Conservation (phyloP, 2,888 invertebrate genomes). For the Drosophila rubida region DNA sequence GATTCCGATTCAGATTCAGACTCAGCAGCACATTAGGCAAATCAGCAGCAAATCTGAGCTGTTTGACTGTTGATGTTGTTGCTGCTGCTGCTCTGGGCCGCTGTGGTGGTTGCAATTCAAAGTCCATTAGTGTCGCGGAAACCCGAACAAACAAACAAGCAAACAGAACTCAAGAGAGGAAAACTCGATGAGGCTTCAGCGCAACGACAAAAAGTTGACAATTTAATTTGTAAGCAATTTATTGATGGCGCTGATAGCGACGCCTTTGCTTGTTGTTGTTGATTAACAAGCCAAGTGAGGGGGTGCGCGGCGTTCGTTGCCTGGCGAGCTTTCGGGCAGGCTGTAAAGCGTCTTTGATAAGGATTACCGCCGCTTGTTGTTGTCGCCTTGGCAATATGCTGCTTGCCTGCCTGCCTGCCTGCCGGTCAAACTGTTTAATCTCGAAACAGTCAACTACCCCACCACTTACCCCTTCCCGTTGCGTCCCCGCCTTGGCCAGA, state of each 20-base stretch:
- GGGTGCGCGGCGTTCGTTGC: background rate
- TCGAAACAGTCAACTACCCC: constrained; percentile 24
- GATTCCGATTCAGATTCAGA: constrained; percentile 5
- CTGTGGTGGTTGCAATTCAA: constrained; percentile 49
- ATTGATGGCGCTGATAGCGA: constrained; percentile 63
- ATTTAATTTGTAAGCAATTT: constrained; percentile 77
- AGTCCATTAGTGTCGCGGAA: constrained; percentile 74
- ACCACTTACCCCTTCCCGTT: constrained; percentile 12
- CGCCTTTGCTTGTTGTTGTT: constrained; percentile 26
- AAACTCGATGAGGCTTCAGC: background rate
- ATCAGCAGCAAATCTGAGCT: constrained; percentile 47
- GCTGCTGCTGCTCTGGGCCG: constrained; percentile 2
- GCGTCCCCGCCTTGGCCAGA: constrained; percentile 17
- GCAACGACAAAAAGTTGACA: constrained; percentile 70
- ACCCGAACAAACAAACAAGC: constrained; percentile 65
- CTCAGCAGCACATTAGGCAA: constrained; percentile 53
- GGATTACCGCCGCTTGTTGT: constrained; percentile 68
- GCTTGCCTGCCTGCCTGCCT: constrained; percentile 37
- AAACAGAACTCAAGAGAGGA: constrained; percentile 19
- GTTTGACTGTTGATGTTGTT: background rate
- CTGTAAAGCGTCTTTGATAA: constrained; percentile 62
- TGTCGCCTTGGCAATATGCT: constrained; percentile 66
- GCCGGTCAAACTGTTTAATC: constrained; percentile 68
- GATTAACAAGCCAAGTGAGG: constrained; percentile 28
- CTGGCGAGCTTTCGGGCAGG: background rate